Evolutionary conservation across 2,888 invertebrate genomes (phyloP).

Genomic region (Drosophila affinis): DNA sequence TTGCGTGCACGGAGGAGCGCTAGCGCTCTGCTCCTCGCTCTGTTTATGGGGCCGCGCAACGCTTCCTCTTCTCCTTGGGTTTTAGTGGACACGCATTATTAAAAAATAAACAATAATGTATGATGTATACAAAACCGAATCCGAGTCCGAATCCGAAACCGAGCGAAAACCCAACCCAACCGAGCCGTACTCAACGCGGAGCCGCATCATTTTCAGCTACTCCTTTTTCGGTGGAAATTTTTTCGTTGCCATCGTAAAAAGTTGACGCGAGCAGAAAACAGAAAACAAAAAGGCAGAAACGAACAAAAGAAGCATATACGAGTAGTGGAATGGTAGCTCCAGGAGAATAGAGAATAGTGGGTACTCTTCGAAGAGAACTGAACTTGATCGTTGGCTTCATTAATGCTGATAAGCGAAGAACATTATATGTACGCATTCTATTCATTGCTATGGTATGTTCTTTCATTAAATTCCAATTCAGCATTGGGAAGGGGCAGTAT

Average conservation of each 20-base stretch:
- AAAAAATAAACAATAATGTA: constrained; percentile 77
- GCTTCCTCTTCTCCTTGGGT: constrained; percentile 47
- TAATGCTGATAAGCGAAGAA: neutral
- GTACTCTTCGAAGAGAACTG: constrained; percentile 9
- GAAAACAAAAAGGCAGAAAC: constrained; percentile 47
- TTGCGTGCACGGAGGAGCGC: constrained; percentile 58
- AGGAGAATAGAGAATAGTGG: constrained; percentile 15
- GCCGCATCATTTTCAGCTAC: constrained; percentile 63
- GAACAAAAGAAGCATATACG: constrained; percentile 27
- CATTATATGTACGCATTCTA: neutral
- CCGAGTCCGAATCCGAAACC: constrained; percentile 22
- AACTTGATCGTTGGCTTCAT: neutral
- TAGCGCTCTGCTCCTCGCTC: constrained; percentile 44
- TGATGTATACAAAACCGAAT: constrained; percentile 45
- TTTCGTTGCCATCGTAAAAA: constrained; percentile 66
- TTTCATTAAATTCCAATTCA: neutral
- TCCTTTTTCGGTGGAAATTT: constrained; percentile 69
- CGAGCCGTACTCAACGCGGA: constrained; percentile 38
- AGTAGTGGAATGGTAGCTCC: constrained; percentile 5
- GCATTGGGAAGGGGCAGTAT: neutral
- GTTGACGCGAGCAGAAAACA: constrained; percentile 56
- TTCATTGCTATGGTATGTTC: neutral
- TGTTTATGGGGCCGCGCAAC: constrained; percentile 73
- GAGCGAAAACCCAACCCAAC: constrained; percentile 13
- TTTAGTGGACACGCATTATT: constrained; percentile 80